Evolutionary conservation across 2,888 invertebrate genomes (phyloP).

Genomic region (Hofmannophila pseudospretella): DNA sequence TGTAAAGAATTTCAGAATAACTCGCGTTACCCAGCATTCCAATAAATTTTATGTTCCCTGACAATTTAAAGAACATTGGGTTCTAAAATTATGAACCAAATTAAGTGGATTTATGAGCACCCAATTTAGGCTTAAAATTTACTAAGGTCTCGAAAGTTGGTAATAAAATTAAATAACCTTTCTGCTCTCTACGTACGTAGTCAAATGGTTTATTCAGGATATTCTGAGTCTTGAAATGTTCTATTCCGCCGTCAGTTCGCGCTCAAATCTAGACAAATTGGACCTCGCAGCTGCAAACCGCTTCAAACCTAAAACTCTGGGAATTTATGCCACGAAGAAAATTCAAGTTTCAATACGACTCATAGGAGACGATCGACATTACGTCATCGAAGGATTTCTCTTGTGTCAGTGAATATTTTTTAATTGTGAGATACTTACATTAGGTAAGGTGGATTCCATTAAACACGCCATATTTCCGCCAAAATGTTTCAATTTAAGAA

Average conservation of each 20-base stretch:
- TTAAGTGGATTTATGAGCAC: background rate
- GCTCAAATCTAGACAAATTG: slow-evolving; percentile 11
- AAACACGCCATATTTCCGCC: too few species aligned
- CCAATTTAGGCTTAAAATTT: too few species aligned
- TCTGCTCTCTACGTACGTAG: background rate
- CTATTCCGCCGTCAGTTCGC: slow-evolving; percentile 2
- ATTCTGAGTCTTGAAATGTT: background rate
- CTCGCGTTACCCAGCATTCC: too few species aligned
- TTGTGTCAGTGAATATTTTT: too few species aligned
- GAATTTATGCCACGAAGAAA: slow-evolving; percentile 3
- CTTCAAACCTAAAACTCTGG: background rate
- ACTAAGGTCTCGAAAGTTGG: background rate
- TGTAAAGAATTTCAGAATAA: background rate
- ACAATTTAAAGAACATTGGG: background rate
- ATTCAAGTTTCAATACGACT: slow-evolving; percentile 1
- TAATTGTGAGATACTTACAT: too few species aligned
- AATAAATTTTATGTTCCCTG: too few species aligned
- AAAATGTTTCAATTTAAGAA: background rate
- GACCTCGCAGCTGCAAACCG: background rate
- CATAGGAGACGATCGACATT: background rate
- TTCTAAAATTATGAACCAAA: background rate
- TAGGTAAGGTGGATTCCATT: too few species aligned
- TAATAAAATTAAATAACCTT: background rate
- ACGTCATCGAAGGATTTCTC: too few species aligned
- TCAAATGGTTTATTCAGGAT: background rate